Percentiles rank a stretch among this genome's conserved stretches.
Evolutionary conservation across 2,888 invertebrate genomes (phyloP).

Genomic region (Halictus quadricinctus): DNA sequence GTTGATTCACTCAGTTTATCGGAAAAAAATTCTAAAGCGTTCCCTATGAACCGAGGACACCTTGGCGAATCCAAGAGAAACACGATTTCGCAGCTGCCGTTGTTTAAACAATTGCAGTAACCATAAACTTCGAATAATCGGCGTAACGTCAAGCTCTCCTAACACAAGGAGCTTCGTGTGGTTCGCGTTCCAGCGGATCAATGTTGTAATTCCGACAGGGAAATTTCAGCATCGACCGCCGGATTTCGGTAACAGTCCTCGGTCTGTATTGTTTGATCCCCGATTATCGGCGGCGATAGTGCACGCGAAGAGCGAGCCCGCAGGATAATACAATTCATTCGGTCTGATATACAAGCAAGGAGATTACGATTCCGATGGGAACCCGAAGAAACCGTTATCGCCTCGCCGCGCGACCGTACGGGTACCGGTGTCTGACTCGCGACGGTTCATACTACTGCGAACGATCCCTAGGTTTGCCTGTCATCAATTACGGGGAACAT

Average conservation of each 20-base stretch:
- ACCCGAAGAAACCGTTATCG: slow-evolving; percentile 52
- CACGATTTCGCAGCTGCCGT: not conserved
- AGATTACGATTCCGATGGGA: slow-evolving; percentile 37
- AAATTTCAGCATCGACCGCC: not conserved
- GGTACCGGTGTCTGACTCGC: slow-evolving; percentile 33
- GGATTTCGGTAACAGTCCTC: not conserved
- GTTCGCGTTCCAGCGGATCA: not conserved
- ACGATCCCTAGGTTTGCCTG: slow-evolving; percentile 9
- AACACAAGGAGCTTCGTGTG: not conserved
- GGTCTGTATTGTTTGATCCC: slow-evolving; percentile 32
- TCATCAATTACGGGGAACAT: slow-evolving; percentile 30
- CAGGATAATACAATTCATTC: slow-evolving; percentile 42
- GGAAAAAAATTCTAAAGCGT: not conserved
- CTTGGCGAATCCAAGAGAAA: not conserved
- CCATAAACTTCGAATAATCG: not conserved
- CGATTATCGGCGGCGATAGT: slow-evolving; percentile 23
- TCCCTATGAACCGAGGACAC: not conserved
- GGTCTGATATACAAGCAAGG: slow-evolving; percentile 30
- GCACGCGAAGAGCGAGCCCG: slow-evolving; percentile 15
- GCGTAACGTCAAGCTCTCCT: not conserved
- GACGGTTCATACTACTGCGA: slow-evolving; percentile 42
- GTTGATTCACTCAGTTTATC: not conserved
- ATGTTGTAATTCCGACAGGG: not conserved
- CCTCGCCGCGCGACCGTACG: not conserved
- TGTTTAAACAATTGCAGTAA: not conserved